phyloP scores from a whole-genome alignment of 2,888 invertebrate genomes.

The Parthenolecanium corni region DNA sequence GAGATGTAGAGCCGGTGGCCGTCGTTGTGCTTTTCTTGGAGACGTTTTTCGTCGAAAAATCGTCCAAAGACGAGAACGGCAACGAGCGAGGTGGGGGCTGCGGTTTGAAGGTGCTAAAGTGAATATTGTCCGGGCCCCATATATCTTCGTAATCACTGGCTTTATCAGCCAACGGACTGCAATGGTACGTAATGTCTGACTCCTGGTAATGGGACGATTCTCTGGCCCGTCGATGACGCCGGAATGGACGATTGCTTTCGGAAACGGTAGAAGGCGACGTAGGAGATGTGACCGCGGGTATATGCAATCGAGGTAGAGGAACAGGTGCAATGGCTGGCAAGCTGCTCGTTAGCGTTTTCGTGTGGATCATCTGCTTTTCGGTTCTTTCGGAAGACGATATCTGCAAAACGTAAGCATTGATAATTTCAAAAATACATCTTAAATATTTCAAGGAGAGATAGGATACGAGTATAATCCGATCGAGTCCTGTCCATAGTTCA shows the following conservation, averaged over 20 bases:
- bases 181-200: conserved; percentile 75
- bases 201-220: conserved; percentile 48
- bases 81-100: conserved; percentile 18
- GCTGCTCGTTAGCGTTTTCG: conserved; percentile 11
- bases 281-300: conserved; percentile 17
- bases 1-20: not conserved
- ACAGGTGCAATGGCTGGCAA: conserved; percentile 15
- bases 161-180: conserved; percentile 76
- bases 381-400: conserved; percentile 4
- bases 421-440: not conserved
- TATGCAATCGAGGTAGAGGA: conserved; percentile 19
- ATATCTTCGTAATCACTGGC: conserved; percentile 91
- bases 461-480: not conserved
- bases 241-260: conserved; percentile 38
- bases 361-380: conserved; percentile 12
- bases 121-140: conserved; percentile 56
- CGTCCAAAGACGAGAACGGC: conserved; percentile 10
- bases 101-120: conserved; percentile 36
- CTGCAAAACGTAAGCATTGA: not conserved
- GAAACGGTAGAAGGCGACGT: conserved; percentile 37
- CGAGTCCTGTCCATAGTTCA: too few species aligned
- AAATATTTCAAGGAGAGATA: not conserved
- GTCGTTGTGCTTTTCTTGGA: too few species aligned
- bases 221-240: conserved; percentile 40
- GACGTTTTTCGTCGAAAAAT: conserved; percentile 3